Conservation (phyloP, 2,888 invertebrate genomes). For the Apodemia mormo region DNA sequence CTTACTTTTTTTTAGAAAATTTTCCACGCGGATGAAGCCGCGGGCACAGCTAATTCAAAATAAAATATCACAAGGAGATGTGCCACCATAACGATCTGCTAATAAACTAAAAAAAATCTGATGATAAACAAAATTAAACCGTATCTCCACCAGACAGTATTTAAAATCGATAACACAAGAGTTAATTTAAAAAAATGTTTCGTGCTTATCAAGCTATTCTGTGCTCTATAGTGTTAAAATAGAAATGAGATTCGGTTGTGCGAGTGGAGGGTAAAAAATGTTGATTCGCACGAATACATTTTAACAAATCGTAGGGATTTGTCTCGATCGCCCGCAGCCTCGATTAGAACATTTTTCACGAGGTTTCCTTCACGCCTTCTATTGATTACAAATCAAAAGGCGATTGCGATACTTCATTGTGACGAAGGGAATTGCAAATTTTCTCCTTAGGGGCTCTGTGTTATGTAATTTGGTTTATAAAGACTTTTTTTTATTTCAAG, state of each 20-base stretch:
- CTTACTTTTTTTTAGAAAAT: no score
- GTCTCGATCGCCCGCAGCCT: constrained; percentile 36
- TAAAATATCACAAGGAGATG: background rate
- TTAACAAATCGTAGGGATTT: constrained; percentile 39
- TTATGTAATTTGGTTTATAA: no score
- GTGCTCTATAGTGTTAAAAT: background rate
- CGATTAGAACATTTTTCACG: constrained; percentile 29
- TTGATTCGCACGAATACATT: constrained; percentile 12
- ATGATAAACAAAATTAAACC: background rate
- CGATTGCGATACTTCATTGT: background rate
- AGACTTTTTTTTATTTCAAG: no score
- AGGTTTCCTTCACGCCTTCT: constrained; percentile 22
- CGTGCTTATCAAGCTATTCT: background rate
- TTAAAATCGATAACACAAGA: background rate
- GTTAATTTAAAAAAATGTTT: background rate
- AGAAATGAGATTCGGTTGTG: background rate
- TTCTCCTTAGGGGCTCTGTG: no score
- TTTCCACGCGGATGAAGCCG: no score
- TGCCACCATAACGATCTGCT: background rate
- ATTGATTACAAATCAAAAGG: constrained; percentile 23
- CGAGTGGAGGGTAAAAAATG: background rate
- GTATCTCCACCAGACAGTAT: background rate
- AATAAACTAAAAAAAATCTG: background rate
- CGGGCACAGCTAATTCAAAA: background rate
- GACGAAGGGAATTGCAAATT: background rate